A percentile compares a stretch with the other conserved stretches of the same genome.
Evolutionary conservation across 1,140 invertebrate species (phyloP).

Genomic region (Vanessa atalanta): DNA sequence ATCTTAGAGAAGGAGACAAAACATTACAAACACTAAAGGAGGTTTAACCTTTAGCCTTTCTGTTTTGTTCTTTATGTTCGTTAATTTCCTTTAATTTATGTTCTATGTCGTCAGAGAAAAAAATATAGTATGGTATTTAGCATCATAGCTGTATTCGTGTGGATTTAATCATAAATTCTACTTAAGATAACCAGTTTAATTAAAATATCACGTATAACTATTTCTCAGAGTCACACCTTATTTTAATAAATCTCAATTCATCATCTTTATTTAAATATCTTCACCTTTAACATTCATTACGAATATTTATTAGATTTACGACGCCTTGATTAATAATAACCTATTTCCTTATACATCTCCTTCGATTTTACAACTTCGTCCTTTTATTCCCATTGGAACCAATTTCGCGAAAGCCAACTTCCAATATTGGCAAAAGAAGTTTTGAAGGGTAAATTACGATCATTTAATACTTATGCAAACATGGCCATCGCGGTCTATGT

Average conservation of each 20-base stretch:
- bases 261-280: conserved; percentile 51
- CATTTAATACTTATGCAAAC: conserved; percentile 40
- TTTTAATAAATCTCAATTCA: conserved; percentile 38
- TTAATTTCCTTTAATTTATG: no score
- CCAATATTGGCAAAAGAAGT: conserved; percentile 32
- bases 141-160: background rate
- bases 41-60: background rate
- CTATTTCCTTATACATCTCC: conserved; percentile 20
- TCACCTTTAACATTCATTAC: conserved; percentile 48
- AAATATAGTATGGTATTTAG: background rate
- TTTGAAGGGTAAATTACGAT: conserved; percentile 29
- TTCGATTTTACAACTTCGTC: no score
- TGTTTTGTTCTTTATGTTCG: background rate
- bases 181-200: conserved; percentile 31
- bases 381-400: background rate
- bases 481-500: conserved; percentile 32
- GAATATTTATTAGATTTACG: conserved; percentile 41
- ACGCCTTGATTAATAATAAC: conserved; percentile 44
- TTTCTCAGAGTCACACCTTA: conserved; percentile 38
- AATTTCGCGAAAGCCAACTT: conserved; percentile 23
- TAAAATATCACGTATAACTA: conserved; percentile 33
- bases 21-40: no score
- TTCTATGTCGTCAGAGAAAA: background rate
- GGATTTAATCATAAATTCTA: background rate
- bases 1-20: no score